Conservation (phyloP, 2,113 vertebrate genomes). For the Tachuris rubrigastra region DNA sequence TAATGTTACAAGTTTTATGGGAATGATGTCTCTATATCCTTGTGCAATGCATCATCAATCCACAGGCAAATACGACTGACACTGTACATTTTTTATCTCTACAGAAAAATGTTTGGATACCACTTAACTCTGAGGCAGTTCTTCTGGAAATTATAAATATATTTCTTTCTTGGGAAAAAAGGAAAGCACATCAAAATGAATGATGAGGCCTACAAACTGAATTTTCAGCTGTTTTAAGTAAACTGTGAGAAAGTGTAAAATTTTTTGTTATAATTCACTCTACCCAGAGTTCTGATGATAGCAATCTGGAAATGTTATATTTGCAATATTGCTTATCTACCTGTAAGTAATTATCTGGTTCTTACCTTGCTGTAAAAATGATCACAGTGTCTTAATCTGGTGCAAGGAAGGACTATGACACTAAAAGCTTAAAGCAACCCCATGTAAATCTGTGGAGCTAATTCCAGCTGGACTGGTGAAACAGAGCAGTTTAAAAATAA, state of each 20-base stretch:
- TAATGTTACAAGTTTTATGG: constrained; percentile 62
- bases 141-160: constrained; percentile 68
- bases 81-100: constrained; percentile 64
- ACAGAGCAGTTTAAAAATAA: background rate
- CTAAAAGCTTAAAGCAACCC: background rate
- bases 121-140: constrained; percentile 62
- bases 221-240: constrained; percentile 47
- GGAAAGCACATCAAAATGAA: constrained; percentile 60
- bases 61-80: constrained; percentile 52
- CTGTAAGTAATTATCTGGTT: background rate
- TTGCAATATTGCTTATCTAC: background rate
- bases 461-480: constrained; percentile 2
- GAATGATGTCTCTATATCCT: constrained; percentile 56
- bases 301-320: constrained; percentile 9
- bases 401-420: background rate
- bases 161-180: constrained; percentile 60
- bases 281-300: background rate
- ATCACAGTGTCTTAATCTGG: background rate
- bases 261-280: constrained; percentile 25
- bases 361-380: background rate
- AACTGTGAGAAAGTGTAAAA: background rate
- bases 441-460: background rate
- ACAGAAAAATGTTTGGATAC: constrained; percentile 68
- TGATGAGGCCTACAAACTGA: constrained; percentile 42
- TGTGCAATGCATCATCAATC: constrained; percentile 62